These are phyloP conservation scores for Redunca redunca DNA, from an alignment of 2,113 vertebrate genomes.

Conservation along the genomic window DNA sequence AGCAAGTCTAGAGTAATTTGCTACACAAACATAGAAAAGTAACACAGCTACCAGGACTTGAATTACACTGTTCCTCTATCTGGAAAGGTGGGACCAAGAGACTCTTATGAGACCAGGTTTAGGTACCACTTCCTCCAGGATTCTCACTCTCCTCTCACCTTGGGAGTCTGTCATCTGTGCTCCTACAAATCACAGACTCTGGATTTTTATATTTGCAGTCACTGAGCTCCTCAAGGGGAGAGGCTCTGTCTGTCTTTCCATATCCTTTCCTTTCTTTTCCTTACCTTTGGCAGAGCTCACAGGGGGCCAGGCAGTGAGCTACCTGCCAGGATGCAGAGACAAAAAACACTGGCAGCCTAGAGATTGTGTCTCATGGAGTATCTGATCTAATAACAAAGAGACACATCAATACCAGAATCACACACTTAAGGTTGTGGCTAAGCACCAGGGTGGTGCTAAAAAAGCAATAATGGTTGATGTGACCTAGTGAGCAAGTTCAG, in stretches of 20 bases:
- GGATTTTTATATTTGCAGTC: background rate
- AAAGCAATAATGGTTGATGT: accelerated
- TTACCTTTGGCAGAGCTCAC: background rate
- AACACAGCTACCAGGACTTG: background rate
- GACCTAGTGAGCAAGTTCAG: background rate
- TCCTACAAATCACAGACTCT: background rate
- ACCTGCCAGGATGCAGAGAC: background rate
- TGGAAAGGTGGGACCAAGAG: background rate
- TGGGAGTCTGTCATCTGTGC: background rate
- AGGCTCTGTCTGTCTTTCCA: background rate
- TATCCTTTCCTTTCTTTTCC: background rate
- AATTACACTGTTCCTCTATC: background rate
- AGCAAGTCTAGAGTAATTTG: background rate
- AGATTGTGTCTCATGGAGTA: background rate
- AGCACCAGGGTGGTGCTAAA: background rate
- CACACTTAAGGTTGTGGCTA: accelerated
- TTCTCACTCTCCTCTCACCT: background rate
- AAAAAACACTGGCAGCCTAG: background rate
- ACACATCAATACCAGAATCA: background rate
- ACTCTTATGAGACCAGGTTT: background rate
- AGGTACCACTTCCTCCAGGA: background rate
- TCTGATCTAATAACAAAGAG: background rate
- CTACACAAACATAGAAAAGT: background rate
- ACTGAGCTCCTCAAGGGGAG: background rate
- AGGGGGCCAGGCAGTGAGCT: background rate